phyloP scores from a whole-genome alignment of 2,797 vertebrate species.

The Chiloscyllium punctatum region DNA sequence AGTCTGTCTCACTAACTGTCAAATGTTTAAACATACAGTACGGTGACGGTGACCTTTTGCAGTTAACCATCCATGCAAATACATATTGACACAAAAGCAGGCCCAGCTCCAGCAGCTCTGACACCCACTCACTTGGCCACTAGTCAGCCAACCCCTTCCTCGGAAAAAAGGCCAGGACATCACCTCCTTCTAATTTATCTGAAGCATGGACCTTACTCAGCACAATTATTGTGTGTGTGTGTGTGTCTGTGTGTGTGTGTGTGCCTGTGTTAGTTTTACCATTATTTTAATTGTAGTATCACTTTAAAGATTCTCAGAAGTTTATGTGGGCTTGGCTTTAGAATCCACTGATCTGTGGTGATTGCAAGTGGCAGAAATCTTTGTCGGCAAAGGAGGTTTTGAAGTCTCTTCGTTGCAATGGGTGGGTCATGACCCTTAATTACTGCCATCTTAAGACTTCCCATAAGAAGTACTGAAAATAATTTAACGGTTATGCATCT shows the following conservation, averaged over 20 bases:
- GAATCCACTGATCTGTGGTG: constrained; percentile 1
- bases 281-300: neutral
- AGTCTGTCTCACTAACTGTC: neutral
- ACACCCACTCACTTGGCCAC: neutral
- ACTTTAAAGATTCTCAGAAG: neutral
- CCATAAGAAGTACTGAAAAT: constrained; percentile 14
- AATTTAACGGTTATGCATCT: constrained; percentile 5
- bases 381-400: neutral
- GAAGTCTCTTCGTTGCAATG: neutral
- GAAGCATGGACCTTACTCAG: neutral
- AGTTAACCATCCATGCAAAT: constrained; percentile 1
- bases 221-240: too few species aligned
- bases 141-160: neutral
- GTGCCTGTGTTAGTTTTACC: neutral
- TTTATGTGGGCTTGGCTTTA: constrained; percentile 1
- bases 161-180: neutral
- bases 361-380: neutral
- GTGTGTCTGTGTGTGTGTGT: too few species aligned
- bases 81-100: neutral
- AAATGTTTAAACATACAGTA: neutral
- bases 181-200: neutral
- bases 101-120: neutral
- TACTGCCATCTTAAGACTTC: constrained; percentile 33
- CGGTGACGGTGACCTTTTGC: neutral
- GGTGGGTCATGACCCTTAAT: constrained; percentile 20